Evolutionary conservation across 1,140 invertebrate species (phyloP).

Genomic region (Cotesia typhae): DNA sequence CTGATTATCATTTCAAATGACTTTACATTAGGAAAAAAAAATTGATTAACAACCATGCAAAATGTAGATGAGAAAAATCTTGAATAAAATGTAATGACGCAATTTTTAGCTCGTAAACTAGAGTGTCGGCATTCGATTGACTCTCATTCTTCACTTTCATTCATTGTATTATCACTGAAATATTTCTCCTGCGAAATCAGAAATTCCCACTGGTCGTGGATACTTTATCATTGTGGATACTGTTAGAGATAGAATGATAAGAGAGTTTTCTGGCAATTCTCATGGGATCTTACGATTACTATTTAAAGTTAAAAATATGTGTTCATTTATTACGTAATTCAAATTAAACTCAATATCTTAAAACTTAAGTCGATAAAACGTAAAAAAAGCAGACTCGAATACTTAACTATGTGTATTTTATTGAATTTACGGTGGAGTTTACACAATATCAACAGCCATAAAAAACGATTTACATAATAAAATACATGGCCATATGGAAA

Average conservation of each 20-base stretch:
- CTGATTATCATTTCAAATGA: no score
- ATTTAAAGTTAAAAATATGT: not conserved
- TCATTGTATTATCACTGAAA: constrained; percentile 4
- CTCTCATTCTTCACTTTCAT: not conserved
- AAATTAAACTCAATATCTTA: not conserved
- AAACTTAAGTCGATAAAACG: not conserved
- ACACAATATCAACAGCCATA: not conserved
- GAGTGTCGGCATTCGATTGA: not conserved
- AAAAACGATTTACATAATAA: not conserved
- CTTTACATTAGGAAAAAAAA: not conserved
- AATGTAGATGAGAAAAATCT: not conserved
- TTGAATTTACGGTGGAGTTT: not conserved
- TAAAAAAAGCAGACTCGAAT: not conserved
- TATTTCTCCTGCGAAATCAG: constrained; percentile 10
- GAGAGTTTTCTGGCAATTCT: constrained; percentile 12
- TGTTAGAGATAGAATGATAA: constrained; percentile 12
- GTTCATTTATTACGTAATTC: not conserved
- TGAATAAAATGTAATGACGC: not conserved
- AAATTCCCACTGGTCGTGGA: constrained; percentile 16
- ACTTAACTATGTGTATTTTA: not conserved
- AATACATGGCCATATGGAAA: not conserved
- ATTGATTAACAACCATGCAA: not conserved
- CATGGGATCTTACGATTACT: not conserved
- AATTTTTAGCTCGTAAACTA: not conserved
- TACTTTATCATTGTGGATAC: constrained; percentile 2